phyloP scores from a whole-genome alignment of 2,797 vertebrate species.

The Diplodus sargus region DNA sequence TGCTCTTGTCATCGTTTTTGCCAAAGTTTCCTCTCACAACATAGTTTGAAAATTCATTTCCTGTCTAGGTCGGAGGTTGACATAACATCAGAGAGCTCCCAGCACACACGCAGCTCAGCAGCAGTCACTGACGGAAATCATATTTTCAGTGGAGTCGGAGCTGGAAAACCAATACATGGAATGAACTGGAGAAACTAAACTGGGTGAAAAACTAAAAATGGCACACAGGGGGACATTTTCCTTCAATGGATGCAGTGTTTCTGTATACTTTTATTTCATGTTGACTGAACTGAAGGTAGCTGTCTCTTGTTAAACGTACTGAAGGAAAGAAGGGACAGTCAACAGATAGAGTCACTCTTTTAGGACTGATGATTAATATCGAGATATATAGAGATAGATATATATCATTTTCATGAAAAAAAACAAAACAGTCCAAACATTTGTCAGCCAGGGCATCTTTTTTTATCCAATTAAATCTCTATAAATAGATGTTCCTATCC shows the following conservation, averaged over 20 bases:
- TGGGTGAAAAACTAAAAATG: not conserved
- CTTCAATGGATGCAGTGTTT: not conserved
- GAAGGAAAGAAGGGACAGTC: not conserved
- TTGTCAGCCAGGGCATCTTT: not conserved
- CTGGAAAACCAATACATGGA: not conserved
- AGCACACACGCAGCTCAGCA: not conserved
- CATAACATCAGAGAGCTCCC: conserved; percentile 14
- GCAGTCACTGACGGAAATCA: not conserved
- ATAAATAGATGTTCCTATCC: not conserved
- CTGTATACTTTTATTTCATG: not conserved
- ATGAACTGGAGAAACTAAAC: not conserved
- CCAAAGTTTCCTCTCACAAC: conserved; percentile 1
- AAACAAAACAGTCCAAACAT: too few relatives aligned
- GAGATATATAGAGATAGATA: too few relatives aligned
- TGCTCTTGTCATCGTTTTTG: conserved; percentile 5
- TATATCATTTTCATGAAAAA: too few relatives aligned
- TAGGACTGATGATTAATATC: too few relatives aligned
- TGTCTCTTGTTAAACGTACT: not conserved
- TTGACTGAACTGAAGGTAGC: not conserved
- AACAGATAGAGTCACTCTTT: not conserved
- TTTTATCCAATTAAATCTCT: not conserved
- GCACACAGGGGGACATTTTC: not conserved
- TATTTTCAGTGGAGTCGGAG: not conserved
- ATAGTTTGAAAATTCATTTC: conserved; percentile 38
- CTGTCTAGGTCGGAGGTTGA: conserved; percentile 55